These are phyloP conservation scores for Micromys minutus DNA, from an alignment of 2,113 vertebrate species.

Conservation along the genomic window DNA sequence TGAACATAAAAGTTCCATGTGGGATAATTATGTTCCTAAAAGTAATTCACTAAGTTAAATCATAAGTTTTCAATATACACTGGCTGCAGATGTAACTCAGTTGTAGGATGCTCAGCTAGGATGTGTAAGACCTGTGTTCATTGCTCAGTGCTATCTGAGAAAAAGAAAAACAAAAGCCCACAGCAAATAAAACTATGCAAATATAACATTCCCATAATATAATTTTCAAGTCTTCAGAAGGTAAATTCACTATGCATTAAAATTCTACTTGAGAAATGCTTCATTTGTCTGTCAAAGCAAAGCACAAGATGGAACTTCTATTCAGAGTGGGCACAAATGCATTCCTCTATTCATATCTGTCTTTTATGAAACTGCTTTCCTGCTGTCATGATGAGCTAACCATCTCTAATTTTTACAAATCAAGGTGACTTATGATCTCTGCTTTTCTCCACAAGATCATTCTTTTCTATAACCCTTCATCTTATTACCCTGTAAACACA, in stretches of 20 bases:
- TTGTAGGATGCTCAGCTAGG: background rate
- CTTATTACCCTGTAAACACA: background rate
- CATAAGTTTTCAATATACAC: background rate
- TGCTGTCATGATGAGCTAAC: constrained; percentile 14
- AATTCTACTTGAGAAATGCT: background rate
- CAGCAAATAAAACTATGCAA: background rate
- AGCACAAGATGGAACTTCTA: background rate
- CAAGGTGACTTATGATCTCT: background rate
- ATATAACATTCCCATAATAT: background rate
- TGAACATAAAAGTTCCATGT: background rate
- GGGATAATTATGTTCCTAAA: background rate
- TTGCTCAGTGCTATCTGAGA: background rate
- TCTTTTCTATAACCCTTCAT: background rate
- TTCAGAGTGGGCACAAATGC: background rate
- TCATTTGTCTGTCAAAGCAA: background rate
- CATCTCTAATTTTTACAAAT: constrained; percentile 10
- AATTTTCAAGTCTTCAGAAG: constrained; percentile 5
- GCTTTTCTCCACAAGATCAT: background rate
- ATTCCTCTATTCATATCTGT: constrained; percentile 34
- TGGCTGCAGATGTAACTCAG: background rate
- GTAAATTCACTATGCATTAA: background rate
- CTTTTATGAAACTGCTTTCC: constrained; percentile 42
- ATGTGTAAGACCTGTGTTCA: background rate
- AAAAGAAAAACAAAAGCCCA: background rate
- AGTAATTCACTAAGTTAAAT: background rate